Conservation (phyloP, 2,797 vertebrate genomes). For the Mico argentatus region DNA sequence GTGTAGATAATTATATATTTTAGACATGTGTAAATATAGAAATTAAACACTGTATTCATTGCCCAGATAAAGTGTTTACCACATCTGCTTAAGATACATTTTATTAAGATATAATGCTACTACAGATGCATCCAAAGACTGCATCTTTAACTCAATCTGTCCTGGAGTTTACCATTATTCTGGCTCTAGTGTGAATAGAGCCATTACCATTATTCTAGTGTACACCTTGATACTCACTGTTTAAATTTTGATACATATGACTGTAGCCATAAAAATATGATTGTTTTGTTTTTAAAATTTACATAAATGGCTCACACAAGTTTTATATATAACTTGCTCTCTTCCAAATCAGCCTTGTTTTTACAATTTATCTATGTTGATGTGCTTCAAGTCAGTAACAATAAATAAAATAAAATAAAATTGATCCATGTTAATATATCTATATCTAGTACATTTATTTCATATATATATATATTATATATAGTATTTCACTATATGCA, state of each 20-base stretch:
- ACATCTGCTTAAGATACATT: conserved; percentile 3
- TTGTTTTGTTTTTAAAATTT: not conserved
- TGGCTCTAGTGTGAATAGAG: not conserved
- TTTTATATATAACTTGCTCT: conserved; percentile 13
- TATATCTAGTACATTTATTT: not conserved
- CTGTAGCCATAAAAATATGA: not conserved
- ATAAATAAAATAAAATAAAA: not conserved
- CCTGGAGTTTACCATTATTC: not conserved
- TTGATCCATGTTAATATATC: not conserved
- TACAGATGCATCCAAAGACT: not conserved
- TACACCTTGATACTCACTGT: not conserved
- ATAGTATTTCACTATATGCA: conserved; percentile 15
- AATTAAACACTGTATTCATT: conserved; percentile 13
- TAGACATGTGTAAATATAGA: conserved; percentile 22
- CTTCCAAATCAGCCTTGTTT: not conserved
- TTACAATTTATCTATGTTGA: not conserved
- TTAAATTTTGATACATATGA: not conserved
- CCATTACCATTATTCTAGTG: not conserved
- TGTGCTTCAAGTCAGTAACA: not conserved
- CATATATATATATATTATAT: not conserved
- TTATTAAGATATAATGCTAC: conserved; percentile 35
- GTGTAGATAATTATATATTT: not conserved
- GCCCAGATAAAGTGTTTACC: not conserved
- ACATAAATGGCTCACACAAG: not conserved
- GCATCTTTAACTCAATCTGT: not conserved